Evolutionary conservation across 2,797 vertebrate species (phyloP).

Genomic region (Channa striata): DNA sequence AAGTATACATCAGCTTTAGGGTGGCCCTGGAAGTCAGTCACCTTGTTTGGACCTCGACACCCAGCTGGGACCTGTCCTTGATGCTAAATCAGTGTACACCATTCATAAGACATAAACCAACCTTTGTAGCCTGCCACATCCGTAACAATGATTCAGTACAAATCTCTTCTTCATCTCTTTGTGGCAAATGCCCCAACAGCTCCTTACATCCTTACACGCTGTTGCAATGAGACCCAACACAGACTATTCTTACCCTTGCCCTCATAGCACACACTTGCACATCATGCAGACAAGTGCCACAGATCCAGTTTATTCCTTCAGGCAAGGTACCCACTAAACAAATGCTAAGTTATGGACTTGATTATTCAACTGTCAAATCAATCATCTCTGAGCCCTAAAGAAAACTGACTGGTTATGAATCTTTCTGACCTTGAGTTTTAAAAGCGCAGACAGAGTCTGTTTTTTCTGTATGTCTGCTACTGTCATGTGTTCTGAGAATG

Average conservation of each 20-base stretch:
- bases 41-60: conserved; percentile 14
- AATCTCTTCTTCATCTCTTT: conserved; percentile 25
- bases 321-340: conserved; percentile 46
- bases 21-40: neutral
- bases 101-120: conserved; percentile 34
- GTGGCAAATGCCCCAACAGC: conserved; percentile 42
- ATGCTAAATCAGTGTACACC: conserved; percentile 54
- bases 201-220: conserved; percentile 39
- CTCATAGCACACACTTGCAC: conserved; percentile 11
- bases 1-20: neutral
- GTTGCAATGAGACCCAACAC: conserved; percentile 63
- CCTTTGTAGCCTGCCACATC: conserved; percentile 32
- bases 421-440: conserved; percentile 20
- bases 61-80: conserved; percentile 63
- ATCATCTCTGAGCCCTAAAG: conserved; percentile 12
- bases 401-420: conserved; percentile 12
- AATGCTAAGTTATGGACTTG: conserved; percentile 34
- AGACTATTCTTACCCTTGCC: conserved; percentile 66
- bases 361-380: conserved; percentile 41
- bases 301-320: conserved; percentile 34
- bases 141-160: conserved; percentile 56
- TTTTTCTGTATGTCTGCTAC: conserved; percentile 7
- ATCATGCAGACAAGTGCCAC: conserved; percentile 52
- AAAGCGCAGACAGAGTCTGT: neutral
- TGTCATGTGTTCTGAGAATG: conserved; percentile 12